Conservation (phyloP, 2,888 invertebrate genomes). For the Cataglyphis rosenhaueri region DNA sequence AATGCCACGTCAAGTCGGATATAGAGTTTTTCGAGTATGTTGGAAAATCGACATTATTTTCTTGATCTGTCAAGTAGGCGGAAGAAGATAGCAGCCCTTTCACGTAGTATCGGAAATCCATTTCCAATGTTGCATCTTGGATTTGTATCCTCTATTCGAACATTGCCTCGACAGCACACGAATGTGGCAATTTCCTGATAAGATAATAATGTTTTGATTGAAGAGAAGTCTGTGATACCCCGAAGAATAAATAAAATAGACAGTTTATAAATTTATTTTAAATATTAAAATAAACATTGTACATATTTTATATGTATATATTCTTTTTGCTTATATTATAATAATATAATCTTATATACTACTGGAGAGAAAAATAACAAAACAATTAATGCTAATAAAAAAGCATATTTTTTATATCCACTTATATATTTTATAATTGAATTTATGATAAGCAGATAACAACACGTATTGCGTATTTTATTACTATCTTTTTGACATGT, state of each 20-base stretch:
- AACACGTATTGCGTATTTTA: background rate
- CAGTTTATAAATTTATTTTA: background rate
- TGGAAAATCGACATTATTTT: slow-evolving; percentile 53
- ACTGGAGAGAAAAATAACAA: background rate
- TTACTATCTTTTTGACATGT: background rate
- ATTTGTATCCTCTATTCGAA: slow-evolving; percentile 54
- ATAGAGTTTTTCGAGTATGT: slow-evolving; percentile 44
- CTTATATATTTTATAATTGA: background rate
- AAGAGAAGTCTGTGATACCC: background rate
- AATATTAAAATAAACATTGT: background rate
- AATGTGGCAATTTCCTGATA: slow-evolving; percentile 49
- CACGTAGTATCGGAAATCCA: slow-evolving; percentile 64
- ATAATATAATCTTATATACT: background rate
- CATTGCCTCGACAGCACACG: slow-evolving; percentile 43
- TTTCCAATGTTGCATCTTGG: slow-evolving; percentile 69
- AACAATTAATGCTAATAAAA: background rate
- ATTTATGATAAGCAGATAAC: background rate
- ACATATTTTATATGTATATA: background rate
- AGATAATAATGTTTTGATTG: slow-evolving; percentile 38
- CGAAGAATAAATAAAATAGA: background rate
- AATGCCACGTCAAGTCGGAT: slow-evolving; percentile 50
- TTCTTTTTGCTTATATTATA: background rate
- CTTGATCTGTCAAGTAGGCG: slow-evolving; percentile 50
- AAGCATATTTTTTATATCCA: background rate
- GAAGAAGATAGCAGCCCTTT: slow-evolving; percentile 45